Conservation (phyloP, 2,797 vertebrate species). For the Mormyrus hasselquistii region DNA sequence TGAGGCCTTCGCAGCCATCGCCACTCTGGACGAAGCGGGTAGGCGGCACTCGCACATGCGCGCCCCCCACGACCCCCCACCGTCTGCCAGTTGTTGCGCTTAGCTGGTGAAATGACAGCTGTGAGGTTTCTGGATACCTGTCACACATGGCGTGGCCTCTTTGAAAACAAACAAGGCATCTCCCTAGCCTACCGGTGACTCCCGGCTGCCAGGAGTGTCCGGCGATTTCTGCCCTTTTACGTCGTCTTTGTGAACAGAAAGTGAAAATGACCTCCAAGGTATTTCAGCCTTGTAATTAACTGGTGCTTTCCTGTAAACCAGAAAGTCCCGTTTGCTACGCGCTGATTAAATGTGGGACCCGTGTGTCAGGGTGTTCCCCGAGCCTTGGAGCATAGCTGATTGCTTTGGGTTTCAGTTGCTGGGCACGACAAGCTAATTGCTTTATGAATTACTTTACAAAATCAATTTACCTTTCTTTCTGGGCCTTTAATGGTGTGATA, state of each 20-base stretch:
- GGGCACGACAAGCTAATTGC: neutral
- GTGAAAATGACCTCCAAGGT: neutral
- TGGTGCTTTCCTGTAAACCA: slow-evolving; percentile 1
- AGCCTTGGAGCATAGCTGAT: neutral
- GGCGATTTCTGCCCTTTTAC: neutral
- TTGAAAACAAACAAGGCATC: neutral
- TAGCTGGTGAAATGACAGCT: neutral
- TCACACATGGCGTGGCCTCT: neutral
- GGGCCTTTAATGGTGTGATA: neutral
- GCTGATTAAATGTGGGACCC: neutral
- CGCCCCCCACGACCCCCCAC: neutral
- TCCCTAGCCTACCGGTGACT: neutral
- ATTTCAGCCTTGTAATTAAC: neutral
- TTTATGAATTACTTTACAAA: neutral
- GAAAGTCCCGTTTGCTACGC: neutral
- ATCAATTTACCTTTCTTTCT: neutral
- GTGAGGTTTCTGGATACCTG: neutral
- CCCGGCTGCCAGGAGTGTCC: neutral
- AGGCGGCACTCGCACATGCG: slow-evolving; percentile 16
- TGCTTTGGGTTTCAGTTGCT: neutral
- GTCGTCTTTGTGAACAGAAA: neutral
- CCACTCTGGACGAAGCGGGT: slow-evolving; percentile 91
- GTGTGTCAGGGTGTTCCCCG: neutral
- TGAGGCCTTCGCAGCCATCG: slow-evolving; percentile 78
- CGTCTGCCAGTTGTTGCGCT: neutral